These are phyloP conservation scores for Drosophila meridionalis DNA, from an alignment of 2,888 invertebrate species.

Conservation along the genomic window DNA sequence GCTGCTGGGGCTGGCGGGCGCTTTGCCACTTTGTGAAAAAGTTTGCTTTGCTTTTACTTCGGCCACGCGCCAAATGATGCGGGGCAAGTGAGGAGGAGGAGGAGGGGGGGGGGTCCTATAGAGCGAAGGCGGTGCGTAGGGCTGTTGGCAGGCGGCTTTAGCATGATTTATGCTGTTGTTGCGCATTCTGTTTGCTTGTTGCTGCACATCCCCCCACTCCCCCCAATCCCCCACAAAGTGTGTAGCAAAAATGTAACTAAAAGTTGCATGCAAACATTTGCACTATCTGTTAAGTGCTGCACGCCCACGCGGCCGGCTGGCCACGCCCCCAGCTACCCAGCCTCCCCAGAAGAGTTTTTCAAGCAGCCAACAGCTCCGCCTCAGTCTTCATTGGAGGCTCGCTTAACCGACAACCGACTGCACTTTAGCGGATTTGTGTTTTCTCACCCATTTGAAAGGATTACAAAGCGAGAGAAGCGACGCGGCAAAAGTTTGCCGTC, in stretches of 20 bases:
- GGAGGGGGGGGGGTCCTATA: background rate
- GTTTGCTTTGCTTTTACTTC: constrained; percentile 66
- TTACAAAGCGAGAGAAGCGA: constrained; percentile 65
- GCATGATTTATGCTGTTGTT: constrained; percentile 70
- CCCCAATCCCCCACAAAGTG: background rate
- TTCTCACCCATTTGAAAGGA: constrained; percentile 78
- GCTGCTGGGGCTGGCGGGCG: constrained; percentile 31
- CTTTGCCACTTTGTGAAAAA: constrained; percentile 62
- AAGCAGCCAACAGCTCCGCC: constrained; percentile 14
- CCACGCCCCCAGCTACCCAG: constrained; percentile 11
- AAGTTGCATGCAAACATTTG: constrained; percentile 77
- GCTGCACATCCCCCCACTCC: constrained; percentile 19
- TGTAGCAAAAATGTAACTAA: constrained; percentile 62
- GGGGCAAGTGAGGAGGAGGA: background rate
- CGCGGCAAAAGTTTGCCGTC: constrained; percentile 49
- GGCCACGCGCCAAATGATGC: constrained; percentile 45
- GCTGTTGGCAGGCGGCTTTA: constrained; percentile 40
- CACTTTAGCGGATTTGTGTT: constrained; percentile 79
- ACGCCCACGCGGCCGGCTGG: constrained; percentile 28
- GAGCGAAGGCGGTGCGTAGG: background rate
- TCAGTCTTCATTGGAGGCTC: constrained; percentile 22
- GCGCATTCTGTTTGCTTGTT: constrained; percentile 62
- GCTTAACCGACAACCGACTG: constrained; percentile 68
- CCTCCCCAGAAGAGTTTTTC: background rate
- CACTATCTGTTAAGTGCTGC: constrained; percentile 70